Conservation (phyloP, 2,113 vertebrate species). For the Lethenteron reissneri region DNA sequence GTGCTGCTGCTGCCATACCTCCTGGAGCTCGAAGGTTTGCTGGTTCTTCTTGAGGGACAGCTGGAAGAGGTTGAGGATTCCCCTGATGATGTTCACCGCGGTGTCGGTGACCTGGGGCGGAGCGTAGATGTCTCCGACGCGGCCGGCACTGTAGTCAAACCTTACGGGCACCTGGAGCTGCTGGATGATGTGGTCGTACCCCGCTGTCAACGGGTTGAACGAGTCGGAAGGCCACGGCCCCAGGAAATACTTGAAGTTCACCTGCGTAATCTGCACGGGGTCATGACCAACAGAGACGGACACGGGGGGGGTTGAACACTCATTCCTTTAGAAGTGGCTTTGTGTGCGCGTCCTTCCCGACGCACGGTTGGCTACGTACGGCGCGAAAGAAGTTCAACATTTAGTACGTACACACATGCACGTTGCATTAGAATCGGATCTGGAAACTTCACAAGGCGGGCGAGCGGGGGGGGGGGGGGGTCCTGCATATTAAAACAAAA, state of each 20-base stretch:
- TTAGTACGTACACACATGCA: no score
- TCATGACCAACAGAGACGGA: no score
- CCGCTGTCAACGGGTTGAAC: neutral
- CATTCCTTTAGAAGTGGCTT: no score
- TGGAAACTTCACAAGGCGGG: no score
- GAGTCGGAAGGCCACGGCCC: conserved; percentile 1
- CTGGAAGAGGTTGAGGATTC: conserved; percentile 30
- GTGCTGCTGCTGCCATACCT: conserved; percentile 18
- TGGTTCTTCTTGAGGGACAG: conserved; percentile 36
- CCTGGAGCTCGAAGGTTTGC: conserved; percentile 38
- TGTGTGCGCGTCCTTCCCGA: no score
- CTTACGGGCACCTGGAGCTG: conserved; percentile 24
- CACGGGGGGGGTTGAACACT: no score
- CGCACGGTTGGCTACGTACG: no score
- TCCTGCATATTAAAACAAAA: no score
- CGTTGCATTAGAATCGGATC: no score
- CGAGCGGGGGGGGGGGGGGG: no score
- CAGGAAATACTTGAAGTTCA: neutral
- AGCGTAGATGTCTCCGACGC: conserved; percentile 26
- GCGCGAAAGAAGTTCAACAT: no score
- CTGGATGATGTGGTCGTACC: neutral
- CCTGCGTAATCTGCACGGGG: no score
- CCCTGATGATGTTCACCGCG: conserved; percentile 34
- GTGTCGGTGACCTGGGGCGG: conserved; percentile 19
- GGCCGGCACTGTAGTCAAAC: conserved; percentile 33